Evolutionary conservation across 2,888 invertebrate species (phyloP).

Genomic region (Drosophila cyrtoloma): DNA sequence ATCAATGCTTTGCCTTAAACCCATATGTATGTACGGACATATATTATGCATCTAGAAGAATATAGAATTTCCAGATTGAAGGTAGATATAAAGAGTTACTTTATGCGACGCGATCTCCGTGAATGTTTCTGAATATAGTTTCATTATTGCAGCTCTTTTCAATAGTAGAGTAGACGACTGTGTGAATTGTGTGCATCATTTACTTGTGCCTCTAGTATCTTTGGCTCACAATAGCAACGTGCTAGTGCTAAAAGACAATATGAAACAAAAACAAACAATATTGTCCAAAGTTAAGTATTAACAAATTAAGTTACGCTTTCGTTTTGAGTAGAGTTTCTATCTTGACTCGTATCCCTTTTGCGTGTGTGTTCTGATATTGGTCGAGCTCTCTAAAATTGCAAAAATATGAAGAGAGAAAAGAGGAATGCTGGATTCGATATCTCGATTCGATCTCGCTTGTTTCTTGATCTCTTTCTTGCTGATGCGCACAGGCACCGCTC

Average conservation of each 20-base stretch:
- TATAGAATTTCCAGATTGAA: constrained; percentile 50
- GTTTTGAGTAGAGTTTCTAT: constrained; percentile 12
- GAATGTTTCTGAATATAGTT: constrained; percentile 21
- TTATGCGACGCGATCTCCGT: constrained; percentile 25
- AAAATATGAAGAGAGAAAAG: constrained; percentile 12
- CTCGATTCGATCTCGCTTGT: constrained; percentile 9
- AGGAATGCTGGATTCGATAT: constrained; percentile 22
- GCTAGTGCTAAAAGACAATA: constrained; percentile 70
- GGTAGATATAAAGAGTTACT: constrained; percentile 40
- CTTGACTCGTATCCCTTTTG: constrained; percentile 23
- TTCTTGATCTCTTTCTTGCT: constrained; percentile 37
- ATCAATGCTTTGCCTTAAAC: constrained; percentile 13
- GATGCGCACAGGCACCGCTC: constrained; percentile 60
- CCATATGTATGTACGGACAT: constrained; percentile 12
- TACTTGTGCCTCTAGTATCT: constrained; percentile 10
- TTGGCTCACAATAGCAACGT: constrained; percentile 25
- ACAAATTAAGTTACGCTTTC: constrained; percentile 60
- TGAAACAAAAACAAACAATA: constrained; percentile 66
- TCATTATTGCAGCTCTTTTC: constrained; percentile 26
- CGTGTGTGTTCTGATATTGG: constrained; percentile 19
- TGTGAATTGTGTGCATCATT: constrained; percentile 11
- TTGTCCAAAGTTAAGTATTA: constrained; percentile 58
- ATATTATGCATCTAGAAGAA: constrained; percentile 38
- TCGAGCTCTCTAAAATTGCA: constrained; percentile 33
- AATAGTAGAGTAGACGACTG: constrained; percentile 9